Evolutionary conservation across 2,888 invertebrate genomes (phyloP).

Genomic region (Chromoteleia sp.): DNA sequence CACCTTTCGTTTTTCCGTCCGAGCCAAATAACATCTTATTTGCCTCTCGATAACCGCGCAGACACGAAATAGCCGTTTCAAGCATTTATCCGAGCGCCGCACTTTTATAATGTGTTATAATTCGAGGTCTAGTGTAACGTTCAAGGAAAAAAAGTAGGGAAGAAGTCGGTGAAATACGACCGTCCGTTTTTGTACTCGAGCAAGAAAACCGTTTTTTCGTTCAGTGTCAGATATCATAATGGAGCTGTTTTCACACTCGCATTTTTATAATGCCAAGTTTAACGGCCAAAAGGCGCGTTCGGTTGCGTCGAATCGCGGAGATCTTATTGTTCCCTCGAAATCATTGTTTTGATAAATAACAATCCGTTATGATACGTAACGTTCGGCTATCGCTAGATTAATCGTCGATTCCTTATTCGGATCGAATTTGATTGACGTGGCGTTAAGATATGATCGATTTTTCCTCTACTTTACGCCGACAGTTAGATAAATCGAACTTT

Average conservation of each 20-base stretch:
- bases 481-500: slow-evolving; percentile 6
- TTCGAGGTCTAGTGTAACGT: slow-evolving; percentile 39
- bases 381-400: neutral
- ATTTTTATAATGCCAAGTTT: slow-evolving; percentile 7
- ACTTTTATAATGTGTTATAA: slow-evolving; percentile 59
- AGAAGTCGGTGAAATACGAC: slow-evolving; percentile 11
- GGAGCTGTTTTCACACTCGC: slow-evolving; percentile 5
- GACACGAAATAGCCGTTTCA: slow-evolving; percentile 47
- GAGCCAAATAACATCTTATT: slow-evolving; percentile 47
- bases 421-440: slow-evolving; percentile 18
- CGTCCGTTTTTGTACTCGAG: neutral
- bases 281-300: neutral
- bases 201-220: neutral
- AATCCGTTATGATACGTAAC: too few species aligned
- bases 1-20: slow-evolving; percentile 65
- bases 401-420: neutral
- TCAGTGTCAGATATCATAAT: neutral
- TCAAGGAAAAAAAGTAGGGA: slow-evolving; percentile 23
- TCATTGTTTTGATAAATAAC: neutral
- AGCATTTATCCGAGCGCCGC: slow-evolving; percentile 29
- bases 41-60: slow-evolving; percentile 25
- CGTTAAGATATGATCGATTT: slow-evolving; percentile 18
- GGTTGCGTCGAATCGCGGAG: neutral
- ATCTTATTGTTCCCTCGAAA: too few species aligned
- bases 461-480: neutral